Evolutionary conservation across 2,113 vertebrate genomes (phyloP).

Genomic region (Psittacula cyanocephala): DNA sequence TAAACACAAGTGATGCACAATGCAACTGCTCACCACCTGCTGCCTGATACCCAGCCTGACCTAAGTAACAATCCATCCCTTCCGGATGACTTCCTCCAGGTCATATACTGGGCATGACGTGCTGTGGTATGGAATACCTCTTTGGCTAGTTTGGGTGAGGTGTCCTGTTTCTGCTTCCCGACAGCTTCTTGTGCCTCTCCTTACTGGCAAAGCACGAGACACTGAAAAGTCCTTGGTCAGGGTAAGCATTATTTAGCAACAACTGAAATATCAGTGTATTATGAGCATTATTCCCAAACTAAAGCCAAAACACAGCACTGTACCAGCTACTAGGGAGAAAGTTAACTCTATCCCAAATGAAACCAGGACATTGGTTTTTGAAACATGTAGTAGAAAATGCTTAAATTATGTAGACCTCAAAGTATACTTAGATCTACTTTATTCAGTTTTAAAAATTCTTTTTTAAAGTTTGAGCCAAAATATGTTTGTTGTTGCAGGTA

Average conservation of each 20-base stretch:
- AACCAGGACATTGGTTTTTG: neutral
- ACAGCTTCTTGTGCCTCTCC: neutral
- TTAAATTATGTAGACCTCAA: neutral
- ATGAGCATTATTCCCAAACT: neutral
- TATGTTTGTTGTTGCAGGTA: neutral
- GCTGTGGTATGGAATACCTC: neutral
- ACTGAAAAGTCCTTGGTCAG: neutral
- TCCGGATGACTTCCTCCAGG: neutral
- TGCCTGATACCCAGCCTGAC: neutral
- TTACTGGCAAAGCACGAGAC: neutral
- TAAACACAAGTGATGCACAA: neutral
- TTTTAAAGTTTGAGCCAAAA: neutral
- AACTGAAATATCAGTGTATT: neutral
- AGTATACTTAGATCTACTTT: neutral
- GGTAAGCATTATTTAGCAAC: neutral
- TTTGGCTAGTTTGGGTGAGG: neutral
- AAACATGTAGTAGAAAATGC: neutral
- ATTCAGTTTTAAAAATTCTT: neutral
- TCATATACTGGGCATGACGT: neutral
- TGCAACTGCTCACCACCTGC: neutral
- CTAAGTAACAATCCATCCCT: neutral
- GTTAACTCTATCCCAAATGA: neutral
- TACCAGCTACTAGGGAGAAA: neutral
- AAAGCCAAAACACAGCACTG: neutral
- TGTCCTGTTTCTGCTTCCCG: neutral